These are phyloP conservation scores for Limnephilus rhombicus DNA, from an alignment of 2,888 invertebrate genomes.

Conservation along the genomic window DNA sequence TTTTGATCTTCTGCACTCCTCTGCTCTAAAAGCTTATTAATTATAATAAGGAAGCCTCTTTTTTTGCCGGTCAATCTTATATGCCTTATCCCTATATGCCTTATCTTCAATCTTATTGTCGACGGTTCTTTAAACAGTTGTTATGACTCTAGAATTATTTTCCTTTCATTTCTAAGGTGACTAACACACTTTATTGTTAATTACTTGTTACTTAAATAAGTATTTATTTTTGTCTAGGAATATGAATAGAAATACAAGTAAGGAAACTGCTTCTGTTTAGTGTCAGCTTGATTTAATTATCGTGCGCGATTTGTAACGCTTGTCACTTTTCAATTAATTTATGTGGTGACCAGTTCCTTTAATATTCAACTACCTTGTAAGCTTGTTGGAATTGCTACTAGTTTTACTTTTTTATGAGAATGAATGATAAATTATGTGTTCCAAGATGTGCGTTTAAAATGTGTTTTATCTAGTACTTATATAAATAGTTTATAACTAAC, in stretches of 20 bases:
- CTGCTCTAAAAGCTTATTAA: no score
- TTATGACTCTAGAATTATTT: neutral
- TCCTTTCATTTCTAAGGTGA: neutral
- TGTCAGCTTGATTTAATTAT: neutral
- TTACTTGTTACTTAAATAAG: neutral
- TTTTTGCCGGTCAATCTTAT: neutral
- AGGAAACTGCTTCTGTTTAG: neutral
- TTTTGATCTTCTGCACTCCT: no score
- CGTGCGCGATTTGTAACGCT: neutral
- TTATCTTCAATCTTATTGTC: neutral
- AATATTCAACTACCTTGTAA: neutral
- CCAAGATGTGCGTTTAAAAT: no score
- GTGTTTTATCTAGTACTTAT: no score
- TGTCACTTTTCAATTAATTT: constrained; percentile 9
- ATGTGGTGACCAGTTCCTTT: neutral
- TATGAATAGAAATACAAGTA: neutral
- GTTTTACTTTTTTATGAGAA: neutral
- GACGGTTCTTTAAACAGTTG: neutral
- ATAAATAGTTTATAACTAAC: no score
- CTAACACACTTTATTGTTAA: neutral
- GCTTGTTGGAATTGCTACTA: neutral
- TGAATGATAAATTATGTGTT: neutral
- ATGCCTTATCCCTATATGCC: neutral
- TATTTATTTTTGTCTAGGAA: neutral
- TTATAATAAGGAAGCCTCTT: neutral